Evolutionary conservation across 2,113 vertebrate species (phyloP), one percentile per base, ranked within the genome.

Genomic region (Hymenochirus boettgeri): DNA sequence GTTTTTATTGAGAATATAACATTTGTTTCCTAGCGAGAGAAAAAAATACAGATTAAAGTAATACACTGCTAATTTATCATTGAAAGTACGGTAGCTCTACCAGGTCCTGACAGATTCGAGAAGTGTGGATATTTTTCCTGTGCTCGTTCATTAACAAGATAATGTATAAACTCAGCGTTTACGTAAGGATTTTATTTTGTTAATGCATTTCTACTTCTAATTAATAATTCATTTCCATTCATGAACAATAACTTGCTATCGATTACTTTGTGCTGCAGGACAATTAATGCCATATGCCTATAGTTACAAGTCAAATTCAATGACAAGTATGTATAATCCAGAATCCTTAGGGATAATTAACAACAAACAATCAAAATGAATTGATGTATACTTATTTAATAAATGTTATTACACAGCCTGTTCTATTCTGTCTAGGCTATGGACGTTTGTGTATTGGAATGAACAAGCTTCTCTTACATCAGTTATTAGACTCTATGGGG

Each of bases 171-270:
- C 29, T 37, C 29, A 9, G 29, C 60, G 23, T 52, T 62, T 47
- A 7, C 24, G 35, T 62, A 46, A 62, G 60, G 60, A 10, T 25
- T 39, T 25, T 39, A 17, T 52, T 52, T 37, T 62, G 24, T 18
- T 51, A 62, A 62, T 62, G 47, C 37, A 62, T 52, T 62, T 62
- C 50, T 52, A 33, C 31, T 39, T 25, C 48, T 39, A 52, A 52
- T 52, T 52, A 62, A 52, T 62, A 51, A 51, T 62, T 27, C 33
- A 23, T 52, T 62, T 62, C 52, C 42, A 35, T 62, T 62, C 31
- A 37, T 48, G 60, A 48, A 48, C 31, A 6, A 29, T 10, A 24
- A 33, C 47, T 51, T 35, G 51, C 52, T 52, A 62, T 62, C 27
- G 60, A 17, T 33, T 39, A 48, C 15, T 37, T 39, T 37, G 60